A percentile compares a stretch with the other conserved stretches of the same genome.
These are phyloP conservation scores for Parnassius mnemosyne DNA, from an alignment of 2,888 invertebrate genomes.

Conservation along the genomic window DNA sequence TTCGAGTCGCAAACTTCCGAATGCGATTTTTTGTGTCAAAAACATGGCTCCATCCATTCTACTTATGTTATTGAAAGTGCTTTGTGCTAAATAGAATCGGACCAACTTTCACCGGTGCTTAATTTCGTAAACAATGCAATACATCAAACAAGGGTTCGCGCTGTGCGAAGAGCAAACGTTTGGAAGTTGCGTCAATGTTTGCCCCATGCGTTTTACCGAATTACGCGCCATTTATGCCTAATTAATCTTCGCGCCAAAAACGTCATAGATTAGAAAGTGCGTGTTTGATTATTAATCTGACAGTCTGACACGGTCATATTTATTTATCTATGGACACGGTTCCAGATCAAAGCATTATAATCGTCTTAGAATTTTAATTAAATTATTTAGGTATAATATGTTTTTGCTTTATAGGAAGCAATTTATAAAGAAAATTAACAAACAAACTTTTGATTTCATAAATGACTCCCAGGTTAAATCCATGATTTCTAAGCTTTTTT, in stretches of 20 bases:
- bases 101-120: constrained; percentile 12
- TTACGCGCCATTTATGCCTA: constrained; percentile 20
- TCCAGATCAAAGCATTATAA: too few relatives aligned
- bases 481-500: too few relatives aligned
- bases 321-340: too few relatives aligned
- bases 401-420: too few relatives aligned
- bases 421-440: too few relatives aligned
- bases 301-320: background rate
- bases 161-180: constrained; percentile 1
- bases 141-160: constrained; percentile 2
- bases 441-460: too few relatives aligned
- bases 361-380: too few relatives aligned
- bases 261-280: constrained; percentile 18
- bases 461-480: too few relatives aligned
- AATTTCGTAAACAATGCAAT: constrained; percentile 14
- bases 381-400: too few relatives aligned
- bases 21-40: background rate
- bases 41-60: constrained; percentile 3
- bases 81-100: constrained; percentile 13
- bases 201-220: constrained; percentile 13
- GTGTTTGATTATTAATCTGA: constrained; percentile 4
- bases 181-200: constrained; percentile 9
- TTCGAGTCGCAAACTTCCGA: too few relatives aligned
- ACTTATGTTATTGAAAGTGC: background rate
- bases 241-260: constrained; percentile 17